Conservation (phyloP, 2,113 vertebrate genomes). For the Oryzias woworae region DNA sequence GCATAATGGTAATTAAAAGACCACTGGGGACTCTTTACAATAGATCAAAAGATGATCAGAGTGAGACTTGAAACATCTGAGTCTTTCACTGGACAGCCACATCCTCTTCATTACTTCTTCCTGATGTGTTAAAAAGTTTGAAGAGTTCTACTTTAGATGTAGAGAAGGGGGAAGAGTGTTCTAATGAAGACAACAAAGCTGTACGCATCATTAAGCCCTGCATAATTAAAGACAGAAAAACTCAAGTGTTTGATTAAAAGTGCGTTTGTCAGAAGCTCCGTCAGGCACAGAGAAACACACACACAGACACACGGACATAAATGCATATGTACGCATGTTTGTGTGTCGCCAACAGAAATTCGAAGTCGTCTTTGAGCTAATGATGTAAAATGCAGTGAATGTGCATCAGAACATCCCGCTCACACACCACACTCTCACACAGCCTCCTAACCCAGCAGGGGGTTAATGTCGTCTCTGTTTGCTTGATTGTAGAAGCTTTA, state of each 20-base stretch:
- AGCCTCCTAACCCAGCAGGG: constrained; percentile 43
- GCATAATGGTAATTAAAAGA: too few species aligned
- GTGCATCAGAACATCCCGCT: constrained; percentile 10
- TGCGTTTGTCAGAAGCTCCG: constrained; percentile 47
- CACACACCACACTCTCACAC: constrained; percentile 4
- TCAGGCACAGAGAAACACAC: constrained; percentile 18
- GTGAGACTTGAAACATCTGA: too few species aligned
- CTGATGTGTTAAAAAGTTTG: constrained; percentile 26
- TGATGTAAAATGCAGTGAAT: constrained; percentile 41
- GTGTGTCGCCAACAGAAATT: not conserved
- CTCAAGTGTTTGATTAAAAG: constrained; percentile 67
- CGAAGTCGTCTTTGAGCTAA: constrained; percentile 42
- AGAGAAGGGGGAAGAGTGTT: constrained; percentile 1
- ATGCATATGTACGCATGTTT: not conserved
- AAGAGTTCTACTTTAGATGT: constrained; percentile 8
- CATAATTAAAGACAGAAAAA: constrained; percentile 69
- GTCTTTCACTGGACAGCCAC: not conserved
- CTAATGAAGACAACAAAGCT: constrained; percentile 62
- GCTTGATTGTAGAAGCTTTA: constrained; percentile 62
- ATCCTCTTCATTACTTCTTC: not conserved
- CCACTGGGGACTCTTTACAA: too few species aligned
- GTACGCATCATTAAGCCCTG: constrained; percentile 60
- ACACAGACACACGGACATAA: not conserved
- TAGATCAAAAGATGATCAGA: too few species aligned
- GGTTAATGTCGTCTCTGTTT: constrained; percentile 63